Evolutionary conservation across 2,888 invertebrate species (phyloP), one percentile per base, ranked within the genome.

Genomic region (Mythimna ferrago): DNA sequence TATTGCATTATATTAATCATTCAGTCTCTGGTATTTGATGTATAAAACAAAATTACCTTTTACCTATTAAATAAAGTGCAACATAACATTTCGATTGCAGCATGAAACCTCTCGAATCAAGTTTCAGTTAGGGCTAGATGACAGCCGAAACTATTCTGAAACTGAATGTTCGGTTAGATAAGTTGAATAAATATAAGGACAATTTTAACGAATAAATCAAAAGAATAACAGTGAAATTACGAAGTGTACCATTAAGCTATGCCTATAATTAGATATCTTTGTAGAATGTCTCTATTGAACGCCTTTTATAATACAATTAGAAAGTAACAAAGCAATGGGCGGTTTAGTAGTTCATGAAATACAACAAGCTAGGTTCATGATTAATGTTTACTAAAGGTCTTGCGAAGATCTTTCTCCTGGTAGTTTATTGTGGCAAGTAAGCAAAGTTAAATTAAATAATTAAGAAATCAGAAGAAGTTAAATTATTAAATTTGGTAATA

Each of bases 241-340:
- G 11, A 21, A 69, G 11, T 16, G 26, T 38, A 21, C 0, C 11
- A 41, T 41, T 19, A 41, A 6, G 35, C 19, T 60, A 53, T 19
- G 26, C 26, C 7, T 41, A 9, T 19, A 51, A 10, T 21, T 16
- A 38, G 11, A 66, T 19, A 26, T 2, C 9, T 16, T 14, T 10
- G 9, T 26, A 53, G 38, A 7, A n/a, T 11, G 26, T 51, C 2
- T 53, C 35, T 60, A 53, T 26, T 51, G 51, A 1, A n/a, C 3
- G n/a, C n/a, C 35, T 14, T 38, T 19, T 75, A 66, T 19, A 74
- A 19, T 2, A 48, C 53, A 75, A 60, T 67, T 54, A 26, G 44
- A 75, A 73, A 54, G 60, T 54, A 54, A 48, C 16, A n/a, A 58
- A 53, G 53, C 41, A 58, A 57, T n/a, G 41, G 35, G 7, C 2